phyloP scores from a whole-genome alignment of 1,140 invertebrate genomes.

The Dinothrombium tinctorium region DNA sequence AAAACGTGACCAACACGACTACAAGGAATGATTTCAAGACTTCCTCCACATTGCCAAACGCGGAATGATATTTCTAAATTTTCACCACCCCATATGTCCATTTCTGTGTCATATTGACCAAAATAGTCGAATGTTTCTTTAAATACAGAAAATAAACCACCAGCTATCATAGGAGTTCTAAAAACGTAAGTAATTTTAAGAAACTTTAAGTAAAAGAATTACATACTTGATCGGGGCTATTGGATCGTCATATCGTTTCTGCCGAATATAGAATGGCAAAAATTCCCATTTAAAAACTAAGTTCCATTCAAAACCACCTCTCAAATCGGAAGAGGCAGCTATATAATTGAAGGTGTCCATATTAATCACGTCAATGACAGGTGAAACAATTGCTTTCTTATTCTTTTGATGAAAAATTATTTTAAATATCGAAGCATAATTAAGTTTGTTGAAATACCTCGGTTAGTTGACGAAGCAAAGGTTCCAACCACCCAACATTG shows the following conservation, averaged over 20 bases:
- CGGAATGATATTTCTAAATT: conserved; percentile 18
- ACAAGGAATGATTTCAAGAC: conserved; percentile 27
- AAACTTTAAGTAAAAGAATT: too few relatives aligned
- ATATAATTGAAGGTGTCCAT: conserved; percentile 82
- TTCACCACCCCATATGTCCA: conserved; percentile 38
- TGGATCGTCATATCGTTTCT: too few relatives aligned
- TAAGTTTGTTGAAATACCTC: too few relatives aligned
- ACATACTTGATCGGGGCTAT: too few relatives aligned
- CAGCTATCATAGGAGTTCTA: conserved; percentile 41
- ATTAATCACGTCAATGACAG: conserved; percentile 94
- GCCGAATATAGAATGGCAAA: too few relatives aligned
- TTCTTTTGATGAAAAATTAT: too few relatives aligned
- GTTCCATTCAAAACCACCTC: conserved; percentile 96
- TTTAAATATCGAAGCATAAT: too few relatives aligned
- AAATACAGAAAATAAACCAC: conserved; percentile 38
- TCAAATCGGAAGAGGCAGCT: conserved; percentile 71
- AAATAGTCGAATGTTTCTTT: conserved; percentile 35
- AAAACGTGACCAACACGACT: conserved; percentile 32
- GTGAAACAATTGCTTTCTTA: conserved; percentile 77
- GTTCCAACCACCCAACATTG: conserved; percentile 77
- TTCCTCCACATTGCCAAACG: conserved; percentile 29
- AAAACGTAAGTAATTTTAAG: too few relatives aligned
- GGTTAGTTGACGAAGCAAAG: conserved; percentile 57
- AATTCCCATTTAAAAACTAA: conserved; percentile 23
- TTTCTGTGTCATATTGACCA: conserved; percentile 37